These are phyloP conservation scores for Elaeidobius kamerunicus DNA, from an alignment of 2,888 invertebrate genomes.

Conservation along the genomic window DNA sequence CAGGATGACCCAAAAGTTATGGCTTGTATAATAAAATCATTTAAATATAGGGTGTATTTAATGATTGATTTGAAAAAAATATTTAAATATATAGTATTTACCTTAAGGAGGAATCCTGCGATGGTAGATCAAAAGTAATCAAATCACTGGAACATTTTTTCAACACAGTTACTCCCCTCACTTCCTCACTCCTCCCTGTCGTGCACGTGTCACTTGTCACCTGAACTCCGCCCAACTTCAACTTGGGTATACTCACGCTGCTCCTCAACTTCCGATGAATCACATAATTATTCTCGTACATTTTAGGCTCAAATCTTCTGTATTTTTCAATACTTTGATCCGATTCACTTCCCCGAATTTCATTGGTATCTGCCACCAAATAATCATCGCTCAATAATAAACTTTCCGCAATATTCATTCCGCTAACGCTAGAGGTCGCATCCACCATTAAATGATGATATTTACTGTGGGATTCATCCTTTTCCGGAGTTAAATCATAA, in stretches of 20 bases:
- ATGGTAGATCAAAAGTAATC: conserved; percentile 11
- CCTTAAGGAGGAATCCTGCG: conserved; percentile 26
- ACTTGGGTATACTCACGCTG: conserved; percentile 19
- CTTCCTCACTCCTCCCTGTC: not conserved
- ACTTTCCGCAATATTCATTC: conserved; percentile 21
- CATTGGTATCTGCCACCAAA: not conserved
- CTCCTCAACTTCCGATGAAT: conserved; percentile 4
- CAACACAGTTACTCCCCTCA: not conserved
- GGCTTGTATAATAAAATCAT: no score
- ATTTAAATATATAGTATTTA: conserved; percentile 10
- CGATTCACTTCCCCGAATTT: not conserved
- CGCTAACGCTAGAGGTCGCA: conserved; percentile 30
- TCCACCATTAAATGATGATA: conserved; percentile 34
- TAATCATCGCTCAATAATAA: conserved; percentile 24
- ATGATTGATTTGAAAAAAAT: conserved; percentile 15
- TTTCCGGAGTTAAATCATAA: conserved; percentile 38
- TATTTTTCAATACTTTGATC: conserved; percentile 6
- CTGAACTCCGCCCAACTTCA: not conserved
- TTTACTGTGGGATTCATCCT: conserved; percentile 32
- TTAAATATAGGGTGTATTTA: no score
- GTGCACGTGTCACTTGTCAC: not conserved
- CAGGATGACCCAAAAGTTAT: no score
- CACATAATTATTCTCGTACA: conserved; percentile 17
- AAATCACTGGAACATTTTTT: conserved; percentile 5
- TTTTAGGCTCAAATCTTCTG: conserved; percentile 1